phyloP scores from a whole-genome alignment of 2,888 invertebrate genomes.

The Coremacera marginata region DNA sequence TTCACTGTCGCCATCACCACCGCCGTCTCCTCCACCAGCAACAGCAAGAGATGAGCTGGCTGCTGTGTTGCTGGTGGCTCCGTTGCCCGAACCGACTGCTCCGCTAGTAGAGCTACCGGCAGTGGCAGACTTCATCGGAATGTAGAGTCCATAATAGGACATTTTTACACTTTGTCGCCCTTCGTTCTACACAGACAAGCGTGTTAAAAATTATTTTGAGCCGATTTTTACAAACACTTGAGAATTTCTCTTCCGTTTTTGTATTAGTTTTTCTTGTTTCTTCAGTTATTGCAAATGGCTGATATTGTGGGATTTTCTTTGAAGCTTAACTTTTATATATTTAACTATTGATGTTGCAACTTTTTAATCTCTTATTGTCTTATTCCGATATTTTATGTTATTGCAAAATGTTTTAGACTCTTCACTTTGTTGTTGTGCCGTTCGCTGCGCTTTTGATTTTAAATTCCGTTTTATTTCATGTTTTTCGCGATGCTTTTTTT shows the following conservation, averaged over 20 bases:
- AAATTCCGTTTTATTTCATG: neutral
- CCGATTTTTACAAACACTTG: too few species aligned
- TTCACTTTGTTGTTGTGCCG: slow-evolving; percentile 1
- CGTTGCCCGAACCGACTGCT: neutral
- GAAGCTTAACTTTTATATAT: neutral
- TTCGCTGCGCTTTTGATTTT: slow-evolving; percentile 18
- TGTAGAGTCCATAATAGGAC: slow-evolving; percentile 51
- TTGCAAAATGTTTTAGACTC: neutral
- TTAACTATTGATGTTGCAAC: too few species aligned
- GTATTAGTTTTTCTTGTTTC: neutral
- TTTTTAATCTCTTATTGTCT: neutral
- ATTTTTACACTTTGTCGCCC: slow-evolving; percentile 34
- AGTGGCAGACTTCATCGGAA: slow-evolving; percentile 44
- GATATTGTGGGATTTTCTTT: neutral
- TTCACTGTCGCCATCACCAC: neutral
- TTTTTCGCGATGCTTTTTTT: slow-evolving; percentile 12
- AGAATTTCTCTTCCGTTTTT: neutral
- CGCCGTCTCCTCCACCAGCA: neutral
- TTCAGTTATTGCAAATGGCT: neutral
- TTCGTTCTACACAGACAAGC: neutral
- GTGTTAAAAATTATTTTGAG: neutral
- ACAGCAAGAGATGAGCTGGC: neutral
- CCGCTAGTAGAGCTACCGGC: neutral
- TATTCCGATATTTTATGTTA: neutral
- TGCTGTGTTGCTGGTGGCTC: neutral